A percentile compares a stretch with the other conserved stretches of the same genome.
These are phyloP conservation scores for Sicus ferrugineus DNA, from an alignment of 2,888 invertebrate species.

Conservation along the genomic window DNA sequence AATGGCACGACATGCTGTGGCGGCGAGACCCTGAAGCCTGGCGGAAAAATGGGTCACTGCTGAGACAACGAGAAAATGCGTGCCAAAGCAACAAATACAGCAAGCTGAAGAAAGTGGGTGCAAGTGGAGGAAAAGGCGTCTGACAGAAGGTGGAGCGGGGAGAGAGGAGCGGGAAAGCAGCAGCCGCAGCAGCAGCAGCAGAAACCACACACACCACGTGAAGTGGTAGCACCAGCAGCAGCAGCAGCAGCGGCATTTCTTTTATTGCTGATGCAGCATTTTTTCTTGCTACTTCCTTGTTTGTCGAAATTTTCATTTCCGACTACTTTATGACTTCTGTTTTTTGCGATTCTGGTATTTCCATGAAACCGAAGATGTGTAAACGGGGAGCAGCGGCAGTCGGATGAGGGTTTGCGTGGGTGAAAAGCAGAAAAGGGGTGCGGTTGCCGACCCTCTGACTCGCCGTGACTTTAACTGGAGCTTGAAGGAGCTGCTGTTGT, in stretches of 20 bases:
- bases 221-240: conserved; percentile 31
- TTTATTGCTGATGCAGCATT: conserved; percentile 35
- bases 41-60: conserved; percentile 22
- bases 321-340: conserved; percentile 49
- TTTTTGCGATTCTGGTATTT: conserved; percentile 27
- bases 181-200: neutral
- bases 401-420: neutral
- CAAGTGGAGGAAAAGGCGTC: neutral
- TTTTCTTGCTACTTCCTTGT: conserved; percentile 35
- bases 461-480: neutral
- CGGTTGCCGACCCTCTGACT: conserved; percentile 3
- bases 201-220: conserved; percentile 21
- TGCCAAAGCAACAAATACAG: conserved; percentile 3
- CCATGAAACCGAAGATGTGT: neutral
- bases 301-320: conserved; percentile 48
- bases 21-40: neutral
- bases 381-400: neutral
- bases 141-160: neutral
- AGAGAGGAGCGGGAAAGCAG: neutral
- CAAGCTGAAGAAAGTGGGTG: neutral
- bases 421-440: neutral
- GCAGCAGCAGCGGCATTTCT: conserved; percentile 28
- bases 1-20: neutral
- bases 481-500: neutral
- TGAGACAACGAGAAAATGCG: conserved; percentile 8